phyloP scores from a whole-genome alignment of 2,113 vertebrate species.

The Semnopithecus entellus region DNA sequence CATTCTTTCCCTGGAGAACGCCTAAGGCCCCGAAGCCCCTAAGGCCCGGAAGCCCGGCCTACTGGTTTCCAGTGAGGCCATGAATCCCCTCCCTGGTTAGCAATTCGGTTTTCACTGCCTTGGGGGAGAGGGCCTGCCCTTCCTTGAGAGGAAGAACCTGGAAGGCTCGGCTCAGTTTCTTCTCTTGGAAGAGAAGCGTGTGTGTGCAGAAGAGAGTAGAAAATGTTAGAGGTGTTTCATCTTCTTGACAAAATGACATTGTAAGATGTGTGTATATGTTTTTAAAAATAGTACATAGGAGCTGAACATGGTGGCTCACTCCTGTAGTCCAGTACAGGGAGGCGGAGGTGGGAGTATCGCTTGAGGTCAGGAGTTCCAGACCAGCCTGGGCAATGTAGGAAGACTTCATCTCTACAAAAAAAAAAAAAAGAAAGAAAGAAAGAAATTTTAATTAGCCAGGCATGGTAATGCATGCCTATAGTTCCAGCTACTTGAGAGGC shows the following conservation, averaged over 20 bases:
- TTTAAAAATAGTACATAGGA: not conserved
- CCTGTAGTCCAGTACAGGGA: too few relatives aligned
- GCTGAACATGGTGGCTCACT: too few relatives aligned
- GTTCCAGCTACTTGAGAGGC: too few relatives aligned
- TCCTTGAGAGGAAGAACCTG: not conserved
- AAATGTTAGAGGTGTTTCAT: not conserved
- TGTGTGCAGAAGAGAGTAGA: not conserved
- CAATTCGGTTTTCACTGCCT: not conserved
- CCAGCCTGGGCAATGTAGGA: too few relatives aligned
- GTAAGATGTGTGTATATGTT: not conserved
- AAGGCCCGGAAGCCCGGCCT: not conserved
- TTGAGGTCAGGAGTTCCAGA: too few relatives aligned
- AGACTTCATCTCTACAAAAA: too few relatives aligned
- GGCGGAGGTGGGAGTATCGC: too few relatives aligned
- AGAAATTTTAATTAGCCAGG: too few relatives aligned
- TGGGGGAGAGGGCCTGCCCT: not conserved
- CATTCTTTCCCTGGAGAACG: not conserved
- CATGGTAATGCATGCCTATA: too few relatives aligned
- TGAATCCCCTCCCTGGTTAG: accelerated
- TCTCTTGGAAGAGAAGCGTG: too few relatives aligned
- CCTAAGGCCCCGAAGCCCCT: not conserved
- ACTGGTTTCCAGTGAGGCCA: not conserved
- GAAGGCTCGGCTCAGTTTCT: not conserved
- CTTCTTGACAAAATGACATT: not conserved
- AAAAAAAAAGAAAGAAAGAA: too few relatives aligned